Evolutionary conservation across 2,113 vertebrate species (phyloP).

Genomic region (Cyanoramphus novaezelandiae): DNA sequence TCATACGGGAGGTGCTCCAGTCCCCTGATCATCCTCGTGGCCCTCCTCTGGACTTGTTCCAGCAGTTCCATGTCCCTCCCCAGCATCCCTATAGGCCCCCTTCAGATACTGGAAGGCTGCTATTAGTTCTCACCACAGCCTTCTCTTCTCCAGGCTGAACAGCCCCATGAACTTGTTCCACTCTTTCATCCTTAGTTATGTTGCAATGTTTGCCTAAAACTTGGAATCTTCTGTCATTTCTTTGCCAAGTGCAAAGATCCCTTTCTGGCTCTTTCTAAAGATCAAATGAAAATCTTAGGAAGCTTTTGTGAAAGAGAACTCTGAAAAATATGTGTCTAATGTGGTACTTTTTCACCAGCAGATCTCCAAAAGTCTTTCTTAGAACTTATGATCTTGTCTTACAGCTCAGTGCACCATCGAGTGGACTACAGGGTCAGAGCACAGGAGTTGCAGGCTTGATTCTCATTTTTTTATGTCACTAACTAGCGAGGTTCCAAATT

Average conservation of each 20-base stretch:
- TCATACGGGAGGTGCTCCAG: no score
- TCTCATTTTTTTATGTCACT: background rate
- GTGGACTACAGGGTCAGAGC: background rate
- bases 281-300: background rate
- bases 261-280: background rate
- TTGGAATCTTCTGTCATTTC: background rate
- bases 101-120: no score
- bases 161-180: background rate
- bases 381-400: background rate
- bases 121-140: no score
- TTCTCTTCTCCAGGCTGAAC: no score
- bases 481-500: rapidly evolving
- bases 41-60: no score
- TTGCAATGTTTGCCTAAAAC: background rate
- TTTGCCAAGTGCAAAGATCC: background rate
- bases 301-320: background rate
- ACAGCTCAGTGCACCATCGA: background rate
- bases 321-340: background rate
- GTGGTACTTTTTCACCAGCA: background rate
- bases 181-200: background rate
- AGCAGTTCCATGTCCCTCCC: no score
- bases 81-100: no score
- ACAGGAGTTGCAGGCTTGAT: background rate
- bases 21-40: no score
- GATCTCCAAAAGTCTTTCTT: background rate